These are phyloP conservation scores for Dendropsophus ebraccatus DNA, from an alignment of 2,113 vertebrate genomes.

Conservation along the genomic window DNA sequence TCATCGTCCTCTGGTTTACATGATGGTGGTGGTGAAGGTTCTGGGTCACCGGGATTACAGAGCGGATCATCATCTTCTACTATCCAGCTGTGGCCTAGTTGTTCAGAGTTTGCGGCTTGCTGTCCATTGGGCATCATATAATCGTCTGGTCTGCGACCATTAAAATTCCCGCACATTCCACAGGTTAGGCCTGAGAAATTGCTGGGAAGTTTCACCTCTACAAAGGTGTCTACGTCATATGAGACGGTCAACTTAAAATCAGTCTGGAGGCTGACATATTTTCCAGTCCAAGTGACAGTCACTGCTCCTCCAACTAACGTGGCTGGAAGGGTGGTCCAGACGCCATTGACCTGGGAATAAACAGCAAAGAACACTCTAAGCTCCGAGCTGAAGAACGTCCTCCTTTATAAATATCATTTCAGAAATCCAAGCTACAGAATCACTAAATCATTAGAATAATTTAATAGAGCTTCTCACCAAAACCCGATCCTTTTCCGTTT, in stretches of 20 bases:
- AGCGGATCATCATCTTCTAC: conserved; percentile 52
- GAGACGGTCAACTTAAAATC: conserved; percentile 69
- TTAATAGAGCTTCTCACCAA: conserved; percentile 70
- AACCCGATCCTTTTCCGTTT: conserved; percentile 63
- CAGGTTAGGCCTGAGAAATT: conserved; percentile 70
- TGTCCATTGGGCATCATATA: conserved; percentile 61
- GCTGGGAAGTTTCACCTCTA: conserved; percentile 69
- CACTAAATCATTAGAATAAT: not conserved
- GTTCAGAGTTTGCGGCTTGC: conserved; percentile 49
- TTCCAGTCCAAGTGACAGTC: conserved; percentile 63
- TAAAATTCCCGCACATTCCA: conserved; percentile 79
- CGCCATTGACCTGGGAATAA: conserved; percentile 72
- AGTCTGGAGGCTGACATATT: conserved; percentile 66
- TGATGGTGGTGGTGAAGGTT: conserved; percentile 57
- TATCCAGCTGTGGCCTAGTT: conserved; percentile 67
- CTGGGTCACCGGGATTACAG: conserved; percentile 31
- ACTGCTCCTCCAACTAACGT: conserved; percentile 62
- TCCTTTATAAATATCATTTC: not conserved
- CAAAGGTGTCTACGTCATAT: conserved; percentile 65
- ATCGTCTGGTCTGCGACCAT: conserved; percentile 68
- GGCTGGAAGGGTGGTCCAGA: conserved; percentile 76
- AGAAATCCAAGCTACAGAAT: not conserved
- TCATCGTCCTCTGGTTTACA: conserved; percentile 63
- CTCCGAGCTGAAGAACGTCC: not conserved
- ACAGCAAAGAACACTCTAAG: not conserved